Conservation (phyloP, 1,140 invertebrate species). For the Drosophila hydei region DNA sequence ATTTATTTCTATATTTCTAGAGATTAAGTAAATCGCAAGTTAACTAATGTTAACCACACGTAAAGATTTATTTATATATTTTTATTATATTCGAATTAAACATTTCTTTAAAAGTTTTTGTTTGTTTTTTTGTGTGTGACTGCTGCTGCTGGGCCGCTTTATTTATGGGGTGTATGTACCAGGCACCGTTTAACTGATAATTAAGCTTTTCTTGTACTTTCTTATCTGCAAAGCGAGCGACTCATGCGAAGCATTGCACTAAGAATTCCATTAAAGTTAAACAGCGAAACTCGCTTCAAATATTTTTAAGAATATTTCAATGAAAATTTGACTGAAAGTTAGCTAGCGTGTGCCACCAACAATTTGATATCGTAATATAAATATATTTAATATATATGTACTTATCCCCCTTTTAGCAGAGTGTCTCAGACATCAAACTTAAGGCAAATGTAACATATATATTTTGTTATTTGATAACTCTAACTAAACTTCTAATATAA, state of each 20-base stretch:
- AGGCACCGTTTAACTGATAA: constrained; percentile 36
- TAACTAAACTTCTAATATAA: background rate
- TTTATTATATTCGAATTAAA: background rate
- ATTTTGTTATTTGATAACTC: background rate
- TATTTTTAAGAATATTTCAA: too few relatives aligned
- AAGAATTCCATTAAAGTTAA: background rate
- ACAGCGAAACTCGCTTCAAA: background rate
- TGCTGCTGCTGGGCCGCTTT: background rate
- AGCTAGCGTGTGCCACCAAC: too few relatives aligned
- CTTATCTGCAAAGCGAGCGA: constrained; percentile 15
- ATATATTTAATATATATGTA: too few relatives aligned
- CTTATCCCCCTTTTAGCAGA: too few relatives aligned
- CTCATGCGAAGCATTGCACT: background rate
- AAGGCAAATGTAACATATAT: too few relatives aligned
- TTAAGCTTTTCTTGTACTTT: constrained; percentile 19
- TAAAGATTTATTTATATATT: too few relatives aligned
- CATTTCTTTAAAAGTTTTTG: background rate
- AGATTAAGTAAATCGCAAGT: background rate
- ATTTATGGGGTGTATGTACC: constrained; percentile 43
- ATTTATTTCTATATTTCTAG: background rate
- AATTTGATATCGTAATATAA: too few relatives aligned
- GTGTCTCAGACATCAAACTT: too few relatives aligned
- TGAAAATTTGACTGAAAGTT: too few relatives aligned
- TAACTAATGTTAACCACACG: background rate
- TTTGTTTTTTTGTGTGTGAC: background rate